Evolutionary conservation across 2,888 invertebrate genomes (phyloP), one percentile per base, ranked within the genome.

Genomic region (Drosophila pseudotalamancana): DNA sequence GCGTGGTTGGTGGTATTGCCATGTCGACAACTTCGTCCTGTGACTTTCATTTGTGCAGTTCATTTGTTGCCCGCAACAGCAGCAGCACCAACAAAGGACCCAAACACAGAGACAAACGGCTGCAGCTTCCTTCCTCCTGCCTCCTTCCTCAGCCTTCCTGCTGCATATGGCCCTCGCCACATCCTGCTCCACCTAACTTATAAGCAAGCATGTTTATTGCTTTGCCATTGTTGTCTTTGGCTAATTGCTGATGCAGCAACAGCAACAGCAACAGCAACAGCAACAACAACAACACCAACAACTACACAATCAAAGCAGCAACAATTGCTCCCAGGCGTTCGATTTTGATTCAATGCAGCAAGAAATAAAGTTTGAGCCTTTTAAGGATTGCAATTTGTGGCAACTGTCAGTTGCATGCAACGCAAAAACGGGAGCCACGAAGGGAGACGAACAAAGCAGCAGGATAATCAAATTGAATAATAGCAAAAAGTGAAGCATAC

Each of bases 11-110:
- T 27, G 48, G 43, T 65, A 56, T 56, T 71, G 72, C 55, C 59
- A 69, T 70, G 73, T 80, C 69, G 70, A 67, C 66, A 79, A 79
- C 73, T 80, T 80, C 32, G 73, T 66, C 66, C 69, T 67, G 60
- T 49, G 63, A 79, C 65, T 79, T 83, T 72, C 68, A 78, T 75
- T 79, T 77, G 75, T 60, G 40, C 62, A 56, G 72, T 82, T 72
- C 69, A 80, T 83, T 80, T 78, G 65, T 55, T 67, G 27, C 29
- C 43, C 29, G 29, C 27, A 43, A 16, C 37, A 48, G 14, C 56
- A 56, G 12, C 50, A 55, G 8, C 51, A 56, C n/a, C 45, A 63
- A 25, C 32, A 48, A 34, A 19, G 21, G 18, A 12, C 23, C 32
- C 32, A 40, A n/a, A 43, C 25, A 35, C 6, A 23, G 1, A 29